Base-by-base conservation (phyloP, 1,140 invertebrate species). In the Brachionus asplanchnoidis region DNA sequence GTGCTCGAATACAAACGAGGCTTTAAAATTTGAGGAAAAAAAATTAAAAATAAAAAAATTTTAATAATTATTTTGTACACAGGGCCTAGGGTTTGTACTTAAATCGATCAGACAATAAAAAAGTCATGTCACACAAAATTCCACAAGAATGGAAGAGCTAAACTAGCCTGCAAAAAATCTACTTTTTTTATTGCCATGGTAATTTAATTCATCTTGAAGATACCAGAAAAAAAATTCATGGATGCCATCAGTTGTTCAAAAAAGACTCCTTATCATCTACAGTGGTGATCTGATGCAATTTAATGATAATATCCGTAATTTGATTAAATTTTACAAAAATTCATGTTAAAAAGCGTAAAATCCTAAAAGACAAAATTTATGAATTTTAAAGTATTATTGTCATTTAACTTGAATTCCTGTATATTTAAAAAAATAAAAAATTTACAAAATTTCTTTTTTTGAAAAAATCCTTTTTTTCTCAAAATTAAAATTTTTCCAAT, bases 1-100 rank as follows among this genome's bases (percentile, higher is more conserved):
- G 50, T 44, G 11, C 50, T 68, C 28, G 79, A 82, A 82, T 77
- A 77, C 17, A 77, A 28, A 26, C 73, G 40, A 23, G 40, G 73
- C 66, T 70, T 70, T 36, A 36, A 70, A 68, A 6, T 36, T 50
- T 77, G 36, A 75, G 17, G 17, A 46, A 44, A 75, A 75, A 44
- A 23, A 40, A 9, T 32, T 14, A 80, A 36, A 65, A 9, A 60
- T 4, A 79, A 28, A 79, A 60, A 79, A 8, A 79, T 53, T 79
- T 50, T 17, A 50, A 79, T 17, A 36, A 36, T 36, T 36, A 36
- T 53, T 50, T 36, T 42, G 12, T n/a, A 80, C 7, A 36, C 20
- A 7, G 3, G 20, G 26, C 20, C 9, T 40, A n/a, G 9, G 3
- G 14, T 42, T 28, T 80, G 20, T 20, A 11, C 17, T 44, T n/a